Evolutionary conservation across 2,113 vertebrate species (phyloP).

Genomic region (Istiophorus platypterus): DNA sequence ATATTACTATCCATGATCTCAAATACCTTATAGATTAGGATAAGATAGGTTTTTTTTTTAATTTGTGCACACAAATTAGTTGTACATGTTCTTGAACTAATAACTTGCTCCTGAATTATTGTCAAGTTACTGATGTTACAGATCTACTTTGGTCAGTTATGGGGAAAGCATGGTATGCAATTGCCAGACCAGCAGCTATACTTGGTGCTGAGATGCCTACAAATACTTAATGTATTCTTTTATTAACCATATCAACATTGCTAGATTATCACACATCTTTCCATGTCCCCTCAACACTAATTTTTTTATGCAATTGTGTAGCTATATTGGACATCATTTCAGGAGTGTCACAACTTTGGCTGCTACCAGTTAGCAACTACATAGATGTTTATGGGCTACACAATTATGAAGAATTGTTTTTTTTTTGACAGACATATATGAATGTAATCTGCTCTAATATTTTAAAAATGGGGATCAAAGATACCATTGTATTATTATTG

Average conservation of each 20-base stretch:
- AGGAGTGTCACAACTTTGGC: neutral
- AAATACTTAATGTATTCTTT: neutral
- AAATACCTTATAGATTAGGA: neutral
- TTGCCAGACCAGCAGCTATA: too few relatives aligned
- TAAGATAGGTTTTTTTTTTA: neutral
- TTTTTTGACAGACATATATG: neutral
- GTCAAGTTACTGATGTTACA: neutral
- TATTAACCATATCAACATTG: neutral
- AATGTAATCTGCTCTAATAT: neutral
- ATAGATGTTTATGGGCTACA: neutral
- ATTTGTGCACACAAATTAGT: too few relatives aligned
- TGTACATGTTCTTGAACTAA: too few relatives aligned
- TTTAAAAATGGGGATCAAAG: neutral
- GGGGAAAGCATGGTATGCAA: neutral
- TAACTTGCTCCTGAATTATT: too few relatives aligned
- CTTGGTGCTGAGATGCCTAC: neutral
- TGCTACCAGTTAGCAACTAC: neutral
- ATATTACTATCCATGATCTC: neutral
- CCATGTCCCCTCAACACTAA: neutral
- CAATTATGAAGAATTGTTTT: neutral
- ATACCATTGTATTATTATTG: too few relatives aligned
- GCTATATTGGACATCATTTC: neutral
- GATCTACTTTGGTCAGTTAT: neutral
- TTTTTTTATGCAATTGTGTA: neutral
- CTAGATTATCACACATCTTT: neutral